Evolutionary conservation across 1,140 invertebrate species (phyloP).

Genomic region (Oppia nitens): DNA sequence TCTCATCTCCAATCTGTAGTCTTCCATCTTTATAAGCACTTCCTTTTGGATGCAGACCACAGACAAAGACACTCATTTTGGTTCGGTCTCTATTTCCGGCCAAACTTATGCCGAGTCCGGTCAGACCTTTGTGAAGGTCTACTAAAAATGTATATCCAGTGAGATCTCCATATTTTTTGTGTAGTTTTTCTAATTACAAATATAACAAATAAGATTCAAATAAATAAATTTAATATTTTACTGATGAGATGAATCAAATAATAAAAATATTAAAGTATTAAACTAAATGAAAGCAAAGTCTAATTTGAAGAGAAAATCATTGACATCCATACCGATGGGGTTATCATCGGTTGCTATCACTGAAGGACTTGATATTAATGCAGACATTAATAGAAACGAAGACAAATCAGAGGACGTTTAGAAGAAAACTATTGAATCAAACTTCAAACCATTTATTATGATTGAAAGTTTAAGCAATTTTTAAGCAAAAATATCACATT

Average conservation of each 20-base stretch:
- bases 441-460: not conserved
- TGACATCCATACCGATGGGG: not conserved
- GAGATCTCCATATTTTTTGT: constrained; percentile 57
- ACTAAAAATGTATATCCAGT: constrained; percentile 46
- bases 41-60: constrained; percentile 78
- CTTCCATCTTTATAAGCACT: constrained; percentile 51
- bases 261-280: no score
- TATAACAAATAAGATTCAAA: constrained; percentile 9
- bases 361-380: not conserved
- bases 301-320: no score
- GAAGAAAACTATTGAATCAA: not conserved
- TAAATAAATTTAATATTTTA: no score
- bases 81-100: constrained; percentile 84
- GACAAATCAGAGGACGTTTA: not conserved
- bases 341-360: not conserved
- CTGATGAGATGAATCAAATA: no score
- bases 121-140: constrained; percentile 40
- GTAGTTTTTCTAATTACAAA: constrained; percentile 25
- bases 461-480: not conserved
- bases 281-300: no score
- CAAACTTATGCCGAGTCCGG: constrained; percentile 62
- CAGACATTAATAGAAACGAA: not conserved
- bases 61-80: constrained; percentile 90
- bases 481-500: not conserved
- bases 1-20: constrained; percentile 80